phyloP scores from a whole-genome alignment of 2,113 vertebrate genomes.

The Otis tarda region DNA sequence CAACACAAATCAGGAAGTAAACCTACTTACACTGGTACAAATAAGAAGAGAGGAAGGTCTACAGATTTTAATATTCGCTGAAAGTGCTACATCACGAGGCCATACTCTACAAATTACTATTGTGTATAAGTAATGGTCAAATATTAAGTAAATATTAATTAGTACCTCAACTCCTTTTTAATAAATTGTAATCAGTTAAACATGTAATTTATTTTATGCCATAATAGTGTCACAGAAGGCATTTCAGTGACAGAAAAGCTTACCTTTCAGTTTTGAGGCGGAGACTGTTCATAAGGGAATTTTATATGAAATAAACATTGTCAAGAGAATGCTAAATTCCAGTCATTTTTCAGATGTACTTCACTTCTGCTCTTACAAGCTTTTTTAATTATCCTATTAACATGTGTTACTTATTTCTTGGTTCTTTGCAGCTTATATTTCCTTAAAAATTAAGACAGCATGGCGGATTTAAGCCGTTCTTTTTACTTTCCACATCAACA shows the following conservation, averaged over 20 bases:
- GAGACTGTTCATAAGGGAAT: background rate
- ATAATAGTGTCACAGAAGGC: background rate
- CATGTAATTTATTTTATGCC: background rate
- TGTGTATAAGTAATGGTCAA: background rate
- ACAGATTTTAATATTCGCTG: background rate
- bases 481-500: background rate
- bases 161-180: background rate
- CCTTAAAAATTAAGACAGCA: background rate
- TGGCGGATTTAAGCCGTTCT: background rate
- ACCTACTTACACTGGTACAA: background rate
- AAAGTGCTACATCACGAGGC: background rate
- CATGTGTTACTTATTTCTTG: background rate
- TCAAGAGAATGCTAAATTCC: background rate
- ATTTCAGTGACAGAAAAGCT: background rate
- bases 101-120: background rate
- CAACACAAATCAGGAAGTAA: background rate
- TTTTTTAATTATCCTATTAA: conserved; percentile 21
- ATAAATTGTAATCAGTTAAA: background rate
- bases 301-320: background rate
- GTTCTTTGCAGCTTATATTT: conserved; percentile 3
- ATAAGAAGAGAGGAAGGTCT: background rate
- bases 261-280: background rate
- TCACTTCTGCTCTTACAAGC: background rate
- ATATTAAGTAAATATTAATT: background rate
- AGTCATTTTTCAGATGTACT: background rate